Conservation (phyloP, 2,113 vertebrate species). For the Calidris pugnax region DNA sequence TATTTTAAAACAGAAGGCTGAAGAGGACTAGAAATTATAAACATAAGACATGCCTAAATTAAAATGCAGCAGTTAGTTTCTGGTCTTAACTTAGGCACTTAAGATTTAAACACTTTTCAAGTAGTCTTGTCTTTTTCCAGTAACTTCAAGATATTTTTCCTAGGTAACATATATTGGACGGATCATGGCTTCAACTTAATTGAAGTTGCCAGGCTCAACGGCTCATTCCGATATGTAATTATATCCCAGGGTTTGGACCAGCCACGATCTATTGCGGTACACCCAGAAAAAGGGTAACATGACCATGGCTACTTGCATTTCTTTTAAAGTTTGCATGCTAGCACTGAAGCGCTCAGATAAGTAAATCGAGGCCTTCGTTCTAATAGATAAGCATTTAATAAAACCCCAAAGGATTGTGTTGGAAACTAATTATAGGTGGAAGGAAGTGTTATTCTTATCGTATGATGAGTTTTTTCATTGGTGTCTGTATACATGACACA, state of each 20-base stretch:
- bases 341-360: neutral
- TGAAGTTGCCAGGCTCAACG: constrained; percentile 93
- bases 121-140: neutral
- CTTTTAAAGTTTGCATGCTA: neutral
- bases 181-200: constrained; percentile 97
- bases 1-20: neutral
- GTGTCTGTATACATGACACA: fast-evolving
- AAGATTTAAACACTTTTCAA: neutral
- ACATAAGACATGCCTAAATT: neutral
- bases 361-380: neutral
- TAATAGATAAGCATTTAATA: neutral
- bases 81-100: neutral
- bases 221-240: constrained; percentile 92
- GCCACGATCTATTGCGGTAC: constrained; percentile 90
- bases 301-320: neutral
- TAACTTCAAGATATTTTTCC: constrained; percentile 25
- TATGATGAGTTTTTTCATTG: neutral
- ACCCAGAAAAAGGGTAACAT: constrained; percentile 88
- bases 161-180: constrained; percentile 98
- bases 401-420: neutral
- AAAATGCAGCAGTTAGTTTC: neutral
- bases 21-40: neutral
- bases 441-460: neutral
- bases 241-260: constrained; percentile 95
- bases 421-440: neutral